Evolutionary conservation across 2,797 vertebrate species (phyloP), one percentile per base, ranked within the genome.

Genomic region (Jordanella pulchra): DNA sequence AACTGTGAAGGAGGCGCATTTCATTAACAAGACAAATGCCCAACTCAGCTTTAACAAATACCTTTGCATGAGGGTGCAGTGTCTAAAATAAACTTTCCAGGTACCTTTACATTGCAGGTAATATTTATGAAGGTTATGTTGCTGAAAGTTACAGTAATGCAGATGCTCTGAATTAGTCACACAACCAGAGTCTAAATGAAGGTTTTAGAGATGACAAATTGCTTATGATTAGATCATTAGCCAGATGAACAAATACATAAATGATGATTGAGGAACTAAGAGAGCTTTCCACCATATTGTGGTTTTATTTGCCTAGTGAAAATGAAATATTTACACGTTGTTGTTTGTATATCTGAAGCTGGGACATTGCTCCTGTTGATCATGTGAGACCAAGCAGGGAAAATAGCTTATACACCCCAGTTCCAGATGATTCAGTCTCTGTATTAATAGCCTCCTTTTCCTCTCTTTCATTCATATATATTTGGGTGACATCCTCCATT

Each of bases 171-270:
- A 88, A 92, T 93, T 87, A 92, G 91, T 92, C 86, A 91, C 81
- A 75, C 73, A 25, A 72, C 65, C 81, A 78, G 73, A 21, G 69
- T 81, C 84, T 85, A 87, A 93, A 86, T 88, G 81, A 84, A 84
- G 80, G 85, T 67, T 82, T 83, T 90, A 80, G 80, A 73, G 74
- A 89, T 92, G 89, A 90, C 90, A 92, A 91, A 92, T 91, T 82
- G 83, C 86, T 86, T 84, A 73, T 90, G 89, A 92, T 93, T 89
- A 88, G 72, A 83, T 75, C 84, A 89, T 91, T 89, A 90, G 84
- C 88, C 88, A 89, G 91, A 94, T 93, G 89, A 93, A 86, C 75
- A 82, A 84, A 91, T 94, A 85, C 89, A 90, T 90, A 90, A 93
- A 85, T 91, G 82, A 93, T 89, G 85, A 86, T 73, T 77, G 80